These are phyloP conservation scores for Sitophilus oryzae DNA, from an alignment of 1,140 invertebrate genomes.

Conservation along the genomic window DNA sequence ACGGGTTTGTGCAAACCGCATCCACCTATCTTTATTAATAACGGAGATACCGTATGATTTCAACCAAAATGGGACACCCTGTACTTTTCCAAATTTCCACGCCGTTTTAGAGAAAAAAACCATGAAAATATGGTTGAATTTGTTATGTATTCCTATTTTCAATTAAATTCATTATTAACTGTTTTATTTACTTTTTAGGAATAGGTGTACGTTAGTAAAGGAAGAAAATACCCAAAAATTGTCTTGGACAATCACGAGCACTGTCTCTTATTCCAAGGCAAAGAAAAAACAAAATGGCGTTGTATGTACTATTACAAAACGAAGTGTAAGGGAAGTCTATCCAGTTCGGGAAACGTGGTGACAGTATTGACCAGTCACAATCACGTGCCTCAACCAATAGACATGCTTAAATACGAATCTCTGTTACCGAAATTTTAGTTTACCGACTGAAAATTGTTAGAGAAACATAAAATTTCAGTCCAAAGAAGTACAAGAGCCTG, in stretches of 20 bases:
- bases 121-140: no score
- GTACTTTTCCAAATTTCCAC: no score
- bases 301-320: slow-evolving; percentile 27
- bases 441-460: slow-evolving; percentile 18
- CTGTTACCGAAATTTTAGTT: no score
- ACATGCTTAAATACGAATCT: slow-evolving; percentile 8
- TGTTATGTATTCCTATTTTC: neutral
- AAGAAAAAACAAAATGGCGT: slow-evolving; percentile 29
- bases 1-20: no score
- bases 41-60: no score
- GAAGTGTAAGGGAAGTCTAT: slow-evolving; percentile 29
- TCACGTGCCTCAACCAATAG: slow-evolving; percentile 9
- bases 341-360: slow-evolving; percentile 22
- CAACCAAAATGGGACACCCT: no score
- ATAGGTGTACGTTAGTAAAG: slow-evolving; percentile 22
- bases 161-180: neutral
- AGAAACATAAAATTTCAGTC: no score
- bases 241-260: slow-evolving; percentile 25
- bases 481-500: no score
- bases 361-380: slow-evolving; percentile 24
- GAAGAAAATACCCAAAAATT: slow-evolving; percentile 29
- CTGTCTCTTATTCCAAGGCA: slow-evolving; percentile 22
- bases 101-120: no score
- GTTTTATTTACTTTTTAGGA: slow-evolving; percentile 20
- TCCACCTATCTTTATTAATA: no score